These are phyloP conservation scores for Gymnarchus niloticus DNA, from an alignment of 2,113 vertebrate genomes.

Conservation along the genomic window DNA sequence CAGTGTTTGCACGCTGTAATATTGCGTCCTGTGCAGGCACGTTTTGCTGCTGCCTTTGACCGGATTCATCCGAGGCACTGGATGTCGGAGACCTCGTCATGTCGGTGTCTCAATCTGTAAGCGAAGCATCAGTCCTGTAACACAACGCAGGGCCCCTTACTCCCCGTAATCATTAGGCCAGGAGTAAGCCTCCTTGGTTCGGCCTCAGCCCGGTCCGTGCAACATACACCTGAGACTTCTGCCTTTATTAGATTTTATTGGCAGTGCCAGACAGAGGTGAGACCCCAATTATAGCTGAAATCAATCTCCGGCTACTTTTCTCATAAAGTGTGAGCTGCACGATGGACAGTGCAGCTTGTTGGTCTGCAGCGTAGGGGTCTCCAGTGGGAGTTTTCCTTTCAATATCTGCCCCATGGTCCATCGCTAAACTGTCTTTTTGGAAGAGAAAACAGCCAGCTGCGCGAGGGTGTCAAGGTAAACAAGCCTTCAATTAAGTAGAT, in stretches of 20 bases:
- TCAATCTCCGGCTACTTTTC: constrained; percentile 37
- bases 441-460: background rate
- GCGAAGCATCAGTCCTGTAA: background rate
- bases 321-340: constrained; percentile 29
- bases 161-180: constrained; percentile 11
- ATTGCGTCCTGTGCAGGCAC: background rate
- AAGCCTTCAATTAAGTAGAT: constrained; percentile 18
- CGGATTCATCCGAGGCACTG: background rate
- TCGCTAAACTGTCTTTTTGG: constrained; percentile 18
- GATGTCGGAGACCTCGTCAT: background rate
- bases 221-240: constrained; percentile 24
- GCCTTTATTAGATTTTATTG: constrained; percentile 34
- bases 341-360: constrained; percentile 29
- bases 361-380: constrained; percentile 13
- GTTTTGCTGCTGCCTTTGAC: background rate
- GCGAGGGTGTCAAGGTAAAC: constrained; percentile 6
- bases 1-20: background rate
- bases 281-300: constrained; percentile 40
- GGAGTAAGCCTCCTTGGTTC: background rate
- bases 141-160: constrained; percentile 2
- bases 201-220: background rate
- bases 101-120: constrained; percentile 3
- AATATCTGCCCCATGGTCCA: constrained; percentile 20
- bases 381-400: constrained; percentile 17
- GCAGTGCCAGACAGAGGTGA: constrained; percentile 35